phyloP scores from a whole-genome alignment of 2,797 vertebrate species.

The Numenius phaeopus region DNA sequence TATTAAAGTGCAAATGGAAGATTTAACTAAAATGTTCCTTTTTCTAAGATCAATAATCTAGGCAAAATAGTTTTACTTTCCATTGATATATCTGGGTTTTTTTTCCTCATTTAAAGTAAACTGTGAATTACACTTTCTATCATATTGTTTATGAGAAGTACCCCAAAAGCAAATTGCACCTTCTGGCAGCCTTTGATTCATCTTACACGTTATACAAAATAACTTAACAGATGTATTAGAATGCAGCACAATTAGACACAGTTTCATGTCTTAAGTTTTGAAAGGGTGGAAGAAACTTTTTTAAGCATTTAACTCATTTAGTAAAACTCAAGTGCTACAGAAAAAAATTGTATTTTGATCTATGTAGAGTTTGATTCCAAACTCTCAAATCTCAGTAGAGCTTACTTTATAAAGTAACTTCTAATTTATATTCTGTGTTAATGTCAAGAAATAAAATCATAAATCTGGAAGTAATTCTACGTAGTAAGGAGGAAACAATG shows the following conservation, averaged over 20 bases:
- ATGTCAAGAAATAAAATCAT: constrained; percentile 39
- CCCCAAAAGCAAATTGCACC: constrained; percentile 41
- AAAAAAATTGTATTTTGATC: constrained; percentile 8
- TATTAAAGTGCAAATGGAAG: not conserved
- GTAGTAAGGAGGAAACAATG: not conserved
- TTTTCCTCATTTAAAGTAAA: constrained; percentile 2
- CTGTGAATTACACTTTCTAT: constrained; percentile 11
- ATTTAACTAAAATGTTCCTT: constrained; percentile 5
- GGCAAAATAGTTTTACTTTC: not conserved
- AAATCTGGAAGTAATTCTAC: constrained; percentile 21
- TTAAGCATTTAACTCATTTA: not conserved
- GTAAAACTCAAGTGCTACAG: not conserved
- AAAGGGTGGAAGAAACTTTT: not conserved
- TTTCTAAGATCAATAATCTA: not conserved
- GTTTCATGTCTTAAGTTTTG: not conserved
- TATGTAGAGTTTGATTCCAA: not conserved
- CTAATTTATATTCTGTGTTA: constrained; percentile 24
- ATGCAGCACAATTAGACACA: not conserved
- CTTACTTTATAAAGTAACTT: not conserved
- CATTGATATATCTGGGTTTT: not conserved
- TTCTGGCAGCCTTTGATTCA: constrained; percentile 38
- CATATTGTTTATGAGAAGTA: constrained; percentile 28
- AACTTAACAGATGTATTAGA: not conserved
- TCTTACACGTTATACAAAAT: not conserved
- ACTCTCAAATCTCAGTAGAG: not conserved